Evolutionary conservation across 2,797 vertebrate species (phyloP).

Genomic region (Poeciliopsis paucimaculata): DNA sequence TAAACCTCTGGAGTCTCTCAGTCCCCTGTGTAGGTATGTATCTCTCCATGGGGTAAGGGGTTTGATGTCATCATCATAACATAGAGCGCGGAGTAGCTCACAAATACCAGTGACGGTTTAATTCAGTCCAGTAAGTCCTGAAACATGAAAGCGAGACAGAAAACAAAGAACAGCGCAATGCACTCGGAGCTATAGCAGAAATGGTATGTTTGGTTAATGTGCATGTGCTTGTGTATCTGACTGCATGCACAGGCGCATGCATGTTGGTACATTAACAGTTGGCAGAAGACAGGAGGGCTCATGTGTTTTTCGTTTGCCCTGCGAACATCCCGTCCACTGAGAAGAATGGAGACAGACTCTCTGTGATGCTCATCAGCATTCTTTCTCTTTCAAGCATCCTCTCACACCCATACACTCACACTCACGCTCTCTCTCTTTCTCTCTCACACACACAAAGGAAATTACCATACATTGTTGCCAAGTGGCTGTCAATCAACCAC

Average conservation of each 20-base stretch:
- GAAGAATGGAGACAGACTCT: constrained; percentile 77
- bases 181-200: constrained; percentile 55
- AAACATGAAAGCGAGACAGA: constrained; percentile 72
- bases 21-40: constrained; percentile 77
- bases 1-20: constrained; percentile 75
- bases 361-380: constrained; percentile 74
- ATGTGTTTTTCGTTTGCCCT: constrained; percentile 81
- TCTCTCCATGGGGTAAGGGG: constrained; percentile 71
- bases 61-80: constrained; percentile 74
- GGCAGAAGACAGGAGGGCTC: constrained; percentile 71
- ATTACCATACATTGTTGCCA: constrained; percentile 70
- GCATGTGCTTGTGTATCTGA: constrained; percentile 27
- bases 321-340: constrained; percentile 78
- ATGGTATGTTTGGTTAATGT: constrained; percentile 45
- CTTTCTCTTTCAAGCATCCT: constrained; percentile 69
- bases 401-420: constrained; percentile 56
- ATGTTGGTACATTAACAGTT: constrained; percentile 75
- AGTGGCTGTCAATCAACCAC: constrained; percentile 73
- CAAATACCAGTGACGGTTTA: constrained; percentile 59
- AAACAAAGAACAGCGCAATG: constrained; percentile 59
- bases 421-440: constrained; percentile 2
- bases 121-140: constrained; percentile 70
- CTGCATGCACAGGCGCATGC: constrained; percentile 31
- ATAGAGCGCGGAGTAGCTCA: constrained; percentile 60
- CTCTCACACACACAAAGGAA: constrained; percentile 51